Evolutionary conservation across 2,888 invertebrate genomes (phyloP).

Genomic region (Drosophila anomelani): DNA sequence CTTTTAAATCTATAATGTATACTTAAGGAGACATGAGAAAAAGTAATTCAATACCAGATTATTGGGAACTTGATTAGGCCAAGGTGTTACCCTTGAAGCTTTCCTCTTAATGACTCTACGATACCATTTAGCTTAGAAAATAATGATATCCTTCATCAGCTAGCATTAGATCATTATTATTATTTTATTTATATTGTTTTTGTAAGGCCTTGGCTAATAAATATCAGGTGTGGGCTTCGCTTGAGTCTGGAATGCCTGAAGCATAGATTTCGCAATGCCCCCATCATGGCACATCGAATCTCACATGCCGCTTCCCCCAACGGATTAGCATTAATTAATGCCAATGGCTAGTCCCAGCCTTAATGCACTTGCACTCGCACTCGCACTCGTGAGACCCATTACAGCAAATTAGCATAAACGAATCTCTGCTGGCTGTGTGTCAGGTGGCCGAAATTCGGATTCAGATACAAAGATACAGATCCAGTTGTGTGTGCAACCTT

Average conservation of each 20-base stretch:
- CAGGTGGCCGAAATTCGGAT: slow-evolving; percentile 21
- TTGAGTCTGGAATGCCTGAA: background rate
- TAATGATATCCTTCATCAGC: too few relatives aligned
- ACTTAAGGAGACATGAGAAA: too few relatives aligned
- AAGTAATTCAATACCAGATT: too few relatives aligned
- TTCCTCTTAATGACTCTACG: too few relatives aligned
- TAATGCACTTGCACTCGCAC: slow-evolving; percentile 16
- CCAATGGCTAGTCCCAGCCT: background rate
- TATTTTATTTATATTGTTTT: background rate
- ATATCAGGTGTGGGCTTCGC: background rate
- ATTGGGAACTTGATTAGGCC: too few relatives aligned
- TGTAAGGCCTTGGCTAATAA: background rate
- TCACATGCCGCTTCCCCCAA: background rate
- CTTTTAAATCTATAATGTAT: too few relatives aligned
- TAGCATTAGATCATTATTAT: too few relatives aligned
- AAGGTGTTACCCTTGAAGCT: too few relatives aligned
- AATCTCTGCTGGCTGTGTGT: slow-evolving; percentile 1
- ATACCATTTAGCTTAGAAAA: too few relatives aligned
- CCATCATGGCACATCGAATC: background rate
- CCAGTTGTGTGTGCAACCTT: slow-evolving; percentile 48
- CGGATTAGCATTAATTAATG: slow-evolving; percentile 28
- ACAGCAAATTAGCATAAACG: slow-evolving; percentile 23
- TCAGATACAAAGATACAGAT: background rate
- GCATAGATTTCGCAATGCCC: background rate
- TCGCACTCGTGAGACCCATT: slow-evolving; percentile 28